Conservation (phyloP, 2,113 vertebrate species). For the Ammodytes marinus region DNA sequence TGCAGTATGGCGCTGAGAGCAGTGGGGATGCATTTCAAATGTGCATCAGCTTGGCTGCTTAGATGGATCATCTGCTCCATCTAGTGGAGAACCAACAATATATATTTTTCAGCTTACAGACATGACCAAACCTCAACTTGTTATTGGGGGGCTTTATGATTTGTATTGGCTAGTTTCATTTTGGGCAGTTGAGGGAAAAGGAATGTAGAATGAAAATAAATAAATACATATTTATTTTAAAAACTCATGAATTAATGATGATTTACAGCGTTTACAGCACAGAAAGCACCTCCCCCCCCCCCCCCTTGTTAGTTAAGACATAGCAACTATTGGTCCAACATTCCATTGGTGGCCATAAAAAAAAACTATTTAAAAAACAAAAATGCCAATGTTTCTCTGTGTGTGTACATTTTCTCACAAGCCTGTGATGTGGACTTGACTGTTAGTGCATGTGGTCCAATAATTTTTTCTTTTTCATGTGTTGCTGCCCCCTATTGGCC, state of each 20-base stretch:
- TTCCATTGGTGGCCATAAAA: neutral
- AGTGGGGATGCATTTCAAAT: conserved; percentile 7
- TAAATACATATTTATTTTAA: too few species aligned
- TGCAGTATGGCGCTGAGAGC: conserved; percentile 24
- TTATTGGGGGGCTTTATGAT: neutral
- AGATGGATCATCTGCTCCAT: conserved; percentile 47
- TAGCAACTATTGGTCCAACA: neutral
- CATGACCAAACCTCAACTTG: neutral
- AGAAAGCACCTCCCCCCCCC: neutral
- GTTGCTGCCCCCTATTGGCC: conserved; percentile 47
- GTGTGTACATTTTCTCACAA: neutral
- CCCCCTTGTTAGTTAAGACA: neutral
- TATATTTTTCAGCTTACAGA: neutral
- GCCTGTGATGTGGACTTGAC: neutral
- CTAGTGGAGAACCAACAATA: conserved; percentile 61
- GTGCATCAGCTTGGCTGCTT: neutral
- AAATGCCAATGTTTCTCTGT: neutral
- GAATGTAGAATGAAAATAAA: neutral
- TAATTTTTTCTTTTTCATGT: neutral
- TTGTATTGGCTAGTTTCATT: neutral
- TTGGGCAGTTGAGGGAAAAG: neutral
- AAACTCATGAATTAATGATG: too few species aligned
- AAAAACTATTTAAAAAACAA: neutral
- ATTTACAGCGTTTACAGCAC: neutral
- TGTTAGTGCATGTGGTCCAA: neutral